Evolutionary conservation across 2,888 invertebrate genomes (phyloP).

Genomic region (Ennomos erosarius): DNA sequence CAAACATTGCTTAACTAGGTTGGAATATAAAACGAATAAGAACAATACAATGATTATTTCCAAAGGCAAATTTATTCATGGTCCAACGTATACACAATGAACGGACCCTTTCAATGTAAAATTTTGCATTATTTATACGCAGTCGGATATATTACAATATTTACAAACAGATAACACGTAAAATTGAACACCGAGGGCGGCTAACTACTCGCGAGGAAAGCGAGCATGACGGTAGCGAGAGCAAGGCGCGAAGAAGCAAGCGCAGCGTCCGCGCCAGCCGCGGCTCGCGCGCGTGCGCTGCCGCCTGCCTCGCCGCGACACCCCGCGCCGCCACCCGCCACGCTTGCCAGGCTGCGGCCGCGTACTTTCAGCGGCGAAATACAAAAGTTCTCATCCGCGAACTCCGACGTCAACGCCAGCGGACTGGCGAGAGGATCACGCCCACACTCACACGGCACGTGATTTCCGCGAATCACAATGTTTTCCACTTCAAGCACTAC

Average conservation of each 20-base stretch:
- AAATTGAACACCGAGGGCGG: conserved; percentile 75
- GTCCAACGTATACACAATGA: conserved; percentile 84
- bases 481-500: conserved; percentile 90
- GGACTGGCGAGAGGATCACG: conserved; percentile 91
- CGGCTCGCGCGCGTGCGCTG: conserved; percentile 63
- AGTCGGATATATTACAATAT: conserved; percentile 80
- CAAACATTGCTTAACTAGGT: conserved; percentile 24
- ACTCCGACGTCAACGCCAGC: conserved; percentile 88
- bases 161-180: conserved; percentile 73
- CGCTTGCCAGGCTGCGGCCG: conserved; percentile 89
- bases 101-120: conserved; percentile 84
- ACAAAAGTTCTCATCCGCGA: conserved; percentile 91
- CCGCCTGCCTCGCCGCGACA: conserved; percentile 75
- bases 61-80: conserved; percentile 84
- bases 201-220: conserved; percentile 72
- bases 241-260: conserved; percentile 56
- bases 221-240: conserved; percentile 62
- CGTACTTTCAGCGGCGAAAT: conserved; percentile 94
- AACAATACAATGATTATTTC: conserved; percentile 56
- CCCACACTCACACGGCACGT: conserved; percentile 95
- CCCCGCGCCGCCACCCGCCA: conserved; percentile 63
- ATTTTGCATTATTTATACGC: conserved; percentile 74
- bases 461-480: conserved; percentile 90
- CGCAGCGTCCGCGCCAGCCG: conserved; percentile 59
- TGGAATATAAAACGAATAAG: conserved; percentile 35